Percentiles rank a stretch among this genome's conserved stretches.
Conservation (phyloP, 1,140 invertebrate genomes). For the Leptinotarsa undecemlineata region DNA sequence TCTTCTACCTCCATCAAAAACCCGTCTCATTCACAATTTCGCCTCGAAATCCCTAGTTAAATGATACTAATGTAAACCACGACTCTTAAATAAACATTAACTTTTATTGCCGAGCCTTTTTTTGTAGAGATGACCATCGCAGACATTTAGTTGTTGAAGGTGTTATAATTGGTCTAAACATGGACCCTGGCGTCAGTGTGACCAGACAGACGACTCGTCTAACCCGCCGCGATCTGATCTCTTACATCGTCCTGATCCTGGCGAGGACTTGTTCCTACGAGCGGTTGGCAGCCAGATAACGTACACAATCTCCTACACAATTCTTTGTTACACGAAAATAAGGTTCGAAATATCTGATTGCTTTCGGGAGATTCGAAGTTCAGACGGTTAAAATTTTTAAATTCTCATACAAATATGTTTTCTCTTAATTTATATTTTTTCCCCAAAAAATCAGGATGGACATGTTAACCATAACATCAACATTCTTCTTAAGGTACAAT, state of each 20-base stretch:
- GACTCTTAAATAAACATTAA: conserved; percentile 39
- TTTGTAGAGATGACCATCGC: conserved; percentile 48
- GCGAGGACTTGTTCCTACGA: background rate
- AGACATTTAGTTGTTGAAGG: conserved; percentile 53
- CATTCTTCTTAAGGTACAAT: no score
- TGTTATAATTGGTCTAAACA: conserved; percentile 54
- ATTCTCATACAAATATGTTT: no score
- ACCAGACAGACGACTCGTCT: conserved; percentile 39
- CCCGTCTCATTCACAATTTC: background rate
- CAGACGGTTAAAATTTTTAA: no score
- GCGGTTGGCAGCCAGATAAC: background rate
- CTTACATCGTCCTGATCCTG: conserved; percentile 5
- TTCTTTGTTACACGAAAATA: background rate
- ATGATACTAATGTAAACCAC: conserved; percentile 32
- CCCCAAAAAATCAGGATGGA: no score
- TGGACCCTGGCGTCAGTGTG: conserved; percentile 48
- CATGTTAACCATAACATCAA: no score
- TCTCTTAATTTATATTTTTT: no score
- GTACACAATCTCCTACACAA: conserved; percentile 5
- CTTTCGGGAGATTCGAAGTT: background rate
- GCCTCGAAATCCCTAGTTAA: conserved; percentile 24
- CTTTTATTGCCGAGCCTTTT: conserved; percentile 36
- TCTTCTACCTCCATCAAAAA: background rate
- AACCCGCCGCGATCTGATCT: conserved; percentile 29
- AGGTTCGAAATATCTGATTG: background rate